Evolutionary conservation across 2,888 invertebrate genomes (phyloP), one percentile per base, ranked within the genome.

Genomic region (Apocheima hispidaria): DNA sequence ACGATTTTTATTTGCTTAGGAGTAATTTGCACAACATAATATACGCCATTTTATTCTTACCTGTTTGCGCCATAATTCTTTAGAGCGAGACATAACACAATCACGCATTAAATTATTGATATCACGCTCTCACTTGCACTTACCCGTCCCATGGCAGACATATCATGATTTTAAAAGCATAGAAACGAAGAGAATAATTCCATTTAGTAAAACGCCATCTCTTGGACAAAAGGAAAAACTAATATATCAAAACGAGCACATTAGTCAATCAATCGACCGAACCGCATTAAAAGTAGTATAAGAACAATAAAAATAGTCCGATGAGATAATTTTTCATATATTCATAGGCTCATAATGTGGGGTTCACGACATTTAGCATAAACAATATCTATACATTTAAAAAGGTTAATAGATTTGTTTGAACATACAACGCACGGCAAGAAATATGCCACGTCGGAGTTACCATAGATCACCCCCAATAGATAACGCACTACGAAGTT

Each of bases 391-490:
- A 70, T 68, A 79, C 66, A 63, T 66, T 72, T 67, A 69, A 56
- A 78, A 77, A 74, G 74, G 60, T 79, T 72, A 80, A 83, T 82
- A 79, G 74, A 82, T 79, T 81, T 78, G 78, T 83, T 78, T 75
- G 80, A 81, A 82, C 61, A 62, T 62, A 57, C 61, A 62, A 56
- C 48, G 21, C 48, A 21, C n/a, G 20, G 38, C 23, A 20, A 55
- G 18, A 21, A 16, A 35, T 38, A 43, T 44, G 50, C 33, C 44
- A 44, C 50, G 35, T 30, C 20, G 9, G 18, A 41, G 4, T n/a
- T n/a, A n/a, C n/a, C n/a, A n/a, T n/a, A n/a, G n/a, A n/a, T n/a
- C n/a, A n/a, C n/a, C n/a, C n/a, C n/a, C n/a, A n/a, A n/a, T n/a
- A n/a, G n/a, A n/a, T n/a, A n/a, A n/a, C n/a, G n/a, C n/a, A n/a